A percentile compares a stretch with the other conserved stretches of the same genome.
These are phyloP conservation scores for Daphoenositta chrysoptera DNA, from an alignment of 2,113 vertebrate species.

Conservation along the genomic window DNA sequence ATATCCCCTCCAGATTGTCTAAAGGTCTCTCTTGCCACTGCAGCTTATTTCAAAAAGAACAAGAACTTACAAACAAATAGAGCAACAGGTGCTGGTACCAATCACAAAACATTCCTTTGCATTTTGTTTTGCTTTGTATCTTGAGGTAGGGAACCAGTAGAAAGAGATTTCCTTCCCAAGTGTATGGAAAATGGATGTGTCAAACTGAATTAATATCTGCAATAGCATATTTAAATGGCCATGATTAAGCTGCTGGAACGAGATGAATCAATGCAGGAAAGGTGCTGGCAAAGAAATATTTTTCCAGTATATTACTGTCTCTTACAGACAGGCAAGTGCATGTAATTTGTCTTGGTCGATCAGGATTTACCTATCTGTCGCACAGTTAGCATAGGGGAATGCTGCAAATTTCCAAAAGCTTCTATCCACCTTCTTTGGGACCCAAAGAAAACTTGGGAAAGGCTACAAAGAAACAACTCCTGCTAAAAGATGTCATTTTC, in stretches of 20 bases:
- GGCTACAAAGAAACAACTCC: neutral
- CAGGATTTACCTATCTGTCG: conserved; percentile 30
- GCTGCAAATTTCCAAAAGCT: neutral
- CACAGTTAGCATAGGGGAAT: neutral
- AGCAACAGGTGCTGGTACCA: conserved; percentile 27
- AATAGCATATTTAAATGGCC: conserved; percentile 49
- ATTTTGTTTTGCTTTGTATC: conserved; percentile 23
- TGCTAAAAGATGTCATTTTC: neutral
- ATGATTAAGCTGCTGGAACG: conserved; percentile 53
- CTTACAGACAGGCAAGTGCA: conserved; percentile 25
- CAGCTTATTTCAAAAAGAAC: conserved; percentile 25
- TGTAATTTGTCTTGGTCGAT: conserved; percentile 30
- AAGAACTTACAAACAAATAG: conserved; percentile 19
- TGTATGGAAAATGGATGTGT: conserved; percentile 48
- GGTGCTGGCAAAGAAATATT: conserved; percentile 48
- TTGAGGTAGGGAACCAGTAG: neutral
- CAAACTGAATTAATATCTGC: conserved; percentile 53
- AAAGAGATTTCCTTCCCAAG: conserved; percentile 41
- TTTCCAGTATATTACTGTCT: conserved; percentile 46
- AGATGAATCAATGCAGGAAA: conserved; percentile 49
- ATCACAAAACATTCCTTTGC: neutral
- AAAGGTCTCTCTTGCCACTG: conserved; percentile 12
- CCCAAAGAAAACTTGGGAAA: neutral
- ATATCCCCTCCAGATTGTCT: conserved; percentile 31
- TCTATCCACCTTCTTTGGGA: neutral